Evolutionary conservation across 2,797 vertebrate species (phyloP).

Genomic region (Lepidocolaptes lacrymiger): DNA sequence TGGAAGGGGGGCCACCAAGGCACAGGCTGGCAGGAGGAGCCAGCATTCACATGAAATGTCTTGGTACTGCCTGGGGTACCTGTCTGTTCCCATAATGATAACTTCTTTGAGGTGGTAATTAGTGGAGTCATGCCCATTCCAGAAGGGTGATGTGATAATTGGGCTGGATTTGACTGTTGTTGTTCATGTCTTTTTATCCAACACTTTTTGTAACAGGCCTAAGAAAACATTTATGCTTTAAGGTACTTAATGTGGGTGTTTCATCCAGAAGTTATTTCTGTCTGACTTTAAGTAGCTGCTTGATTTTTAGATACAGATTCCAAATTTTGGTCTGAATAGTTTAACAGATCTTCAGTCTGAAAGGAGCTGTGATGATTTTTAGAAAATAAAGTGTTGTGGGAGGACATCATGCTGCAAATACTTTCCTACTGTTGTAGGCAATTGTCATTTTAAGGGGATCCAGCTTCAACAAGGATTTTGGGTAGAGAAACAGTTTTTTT

Average conservation of each 20-base stretch:
- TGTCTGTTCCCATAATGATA: constrained; percentile 47
- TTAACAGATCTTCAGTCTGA: neutral
- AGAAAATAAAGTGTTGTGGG: neutral
- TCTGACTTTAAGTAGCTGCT: neutral
- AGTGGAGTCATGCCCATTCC: neutral
- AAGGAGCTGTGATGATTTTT: neutral
- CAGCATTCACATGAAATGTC: neutral
- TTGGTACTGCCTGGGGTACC: constrained; percentile 38
- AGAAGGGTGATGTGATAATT: neutral
- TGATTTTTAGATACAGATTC: neutral
- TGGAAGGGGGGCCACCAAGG: constrained; percentile 13
- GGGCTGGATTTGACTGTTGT: neutral
- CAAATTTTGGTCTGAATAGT: neutral
- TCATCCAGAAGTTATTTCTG: neutral
- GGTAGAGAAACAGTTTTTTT: neutral
- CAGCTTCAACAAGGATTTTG: neutral
- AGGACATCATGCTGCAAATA: neutral
- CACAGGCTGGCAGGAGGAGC: constrained; percentile 1
- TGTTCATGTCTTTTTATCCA: neutral
- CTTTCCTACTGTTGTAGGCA: neutral
- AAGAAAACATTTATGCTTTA: neutral
- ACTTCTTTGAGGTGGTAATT: constrained; percentile 52
- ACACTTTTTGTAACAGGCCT: neutral
- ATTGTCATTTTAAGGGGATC: neutral
- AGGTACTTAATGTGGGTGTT: neutral